Evolutionary conservation across 1,140 invertebrate species (phyloP).

Genomic region (Cyclina sinensis): DNA sequence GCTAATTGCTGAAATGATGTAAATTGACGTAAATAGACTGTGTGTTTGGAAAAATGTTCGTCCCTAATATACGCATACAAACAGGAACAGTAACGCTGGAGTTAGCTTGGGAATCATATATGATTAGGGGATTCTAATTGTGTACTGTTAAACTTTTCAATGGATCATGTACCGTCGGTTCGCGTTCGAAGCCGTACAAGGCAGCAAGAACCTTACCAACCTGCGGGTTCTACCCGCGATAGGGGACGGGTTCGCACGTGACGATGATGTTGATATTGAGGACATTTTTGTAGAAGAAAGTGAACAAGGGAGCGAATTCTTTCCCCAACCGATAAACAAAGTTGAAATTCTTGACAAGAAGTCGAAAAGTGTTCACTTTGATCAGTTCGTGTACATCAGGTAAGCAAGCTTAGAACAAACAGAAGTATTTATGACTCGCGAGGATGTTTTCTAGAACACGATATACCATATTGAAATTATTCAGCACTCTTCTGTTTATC

Average conservation of each 20-base stretch:
- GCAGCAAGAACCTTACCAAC: conserved; percentile 54
- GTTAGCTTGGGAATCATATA: too few species aligned
- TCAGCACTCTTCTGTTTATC: too few species aligned
- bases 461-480: too few species aligned
- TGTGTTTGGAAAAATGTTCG: too few species aligned
- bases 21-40: too few species aligned
- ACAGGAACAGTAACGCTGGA: too few species aligned
- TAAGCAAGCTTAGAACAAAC: conserved; percentile 2
- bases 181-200: conserved; percentile 56
- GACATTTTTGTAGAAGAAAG: conserved; percentile 59
- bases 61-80: too few species aligned
- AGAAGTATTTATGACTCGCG: too few species aligned
- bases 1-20: too few species aligned
- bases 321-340: conserved; percentile 45
- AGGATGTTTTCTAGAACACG: too few species aligned
- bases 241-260: conserved; percentile 32
- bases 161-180: conserved; percentile 55
- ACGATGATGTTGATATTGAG: conserved; percentile 35
- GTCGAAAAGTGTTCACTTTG: conserved; percentile 65
- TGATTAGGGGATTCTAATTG: too few species aligned
- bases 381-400: conserved; percentile 64
- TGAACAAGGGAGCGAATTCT: conserved; percentile 32
- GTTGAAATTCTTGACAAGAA: conserved; percentile 60
- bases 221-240: conserved; percentile 48
- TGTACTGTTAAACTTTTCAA: not conserved